A percentile compares a stretch with the other conserved stretches of the same genome.
These are phyloP conservation scores for Eupithecia tripunctaria DNA, from an alignment of 2,888 invertebrate species.

Conservation along the genomic window DNA sequence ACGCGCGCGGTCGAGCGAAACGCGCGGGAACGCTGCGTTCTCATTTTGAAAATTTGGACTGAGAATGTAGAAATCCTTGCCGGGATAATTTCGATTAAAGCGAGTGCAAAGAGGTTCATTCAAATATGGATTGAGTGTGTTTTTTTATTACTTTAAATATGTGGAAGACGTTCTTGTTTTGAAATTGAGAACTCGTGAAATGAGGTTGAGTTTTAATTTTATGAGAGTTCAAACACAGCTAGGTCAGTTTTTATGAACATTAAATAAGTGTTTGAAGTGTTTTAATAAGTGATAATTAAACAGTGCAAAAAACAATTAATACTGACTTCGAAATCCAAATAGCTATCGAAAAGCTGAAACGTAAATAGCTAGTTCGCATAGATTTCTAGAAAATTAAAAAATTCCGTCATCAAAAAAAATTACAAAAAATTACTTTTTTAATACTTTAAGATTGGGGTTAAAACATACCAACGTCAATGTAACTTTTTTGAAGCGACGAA, in stretches of 20 bases:
- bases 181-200: background rate
- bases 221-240: background rate
- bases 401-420: background rate
- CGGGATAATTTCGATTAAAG: background rate
- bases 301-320: background rate
- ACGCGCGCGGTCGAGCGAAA: slow-evolving; percentile 69
- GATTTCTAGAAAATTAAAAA: background rate
- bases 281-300: background rate
- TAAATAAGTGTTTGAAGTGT: background rate
- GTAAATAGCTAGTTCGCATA: background rate
- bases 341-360: background rate
- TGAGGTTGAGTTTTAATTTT: background rate
- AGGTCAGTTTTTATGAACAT: background rate
- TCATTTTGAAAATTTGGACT: slow-evolving; percentile 37
- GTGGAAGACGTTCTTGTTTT: background rate
- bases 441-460: no score
- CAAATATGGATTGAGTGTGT: background rate
- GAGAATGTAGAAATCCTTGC: background rate
- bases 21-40: slow-evolving; percentile 54
- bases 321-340: background rate
- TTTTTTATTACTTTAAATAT: background rate
- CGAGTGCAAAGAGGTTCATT: background rate
- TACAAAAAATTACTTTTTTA: no score
- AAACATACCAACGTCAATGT: no score
- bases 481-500: no score